Percentiles rank a stretch among this genome's conserved stretches.
phyloP scores from a whole-genome alignment of 2,113 vertebrate genomes.

The Melanostigma gelatinosum region DNA sequence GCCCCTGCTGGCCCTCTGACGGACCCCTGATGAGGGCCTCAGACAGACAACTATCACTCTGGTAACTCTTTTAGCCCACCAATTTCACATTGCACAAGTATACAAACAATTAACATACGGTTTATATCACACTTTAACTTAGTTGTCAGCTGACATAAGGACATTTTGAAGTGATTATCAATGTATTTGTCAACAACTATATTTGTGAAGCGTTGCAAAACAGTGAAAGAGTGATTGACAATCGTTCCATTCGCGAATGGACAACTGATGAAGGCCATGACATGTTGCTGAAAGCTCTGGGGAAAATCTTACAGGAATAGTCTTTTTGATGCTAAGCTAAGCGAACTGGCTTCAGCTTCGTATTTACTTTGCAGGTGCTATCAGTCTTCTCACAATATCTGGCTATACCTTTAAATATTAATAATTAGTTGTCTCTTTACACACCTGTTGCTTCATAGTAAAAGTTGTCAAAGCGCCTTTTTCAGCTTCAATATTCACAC shows the following conservation, averaged over 20 bases:
- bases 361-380: neutral
- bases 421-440: neutral
- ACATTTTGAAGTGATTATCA: neutral
- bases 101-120: neutral
- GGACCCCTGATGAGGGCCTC: constrained; percentile 72
- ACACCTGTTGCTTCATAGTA: neutral
- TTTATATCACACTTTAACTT: neutral
- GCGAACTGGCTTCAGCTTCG: neutral
- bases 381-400: neutral
- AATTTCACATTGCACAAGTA: neutral
- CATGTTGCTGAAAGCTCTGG: neutral
- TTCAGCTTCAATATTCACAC: neutral
- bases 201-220: neutral
- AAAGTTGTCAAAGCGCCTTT: neutral
- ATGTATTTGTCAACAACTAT: neutral
- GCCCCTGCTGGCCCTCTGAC: constrained; percentile 61
- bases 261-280: neutral
- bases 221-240: neutral
- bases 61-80: neutral
- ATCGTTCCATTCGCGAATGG: neutral
- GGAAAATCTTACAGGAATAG: neutral
- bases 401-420: neutral
- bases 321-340: neutral
- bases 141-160: neutral
- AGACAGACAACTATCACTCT: constrained; percentile 35